Evolutionary conservation across 30 jellyfish, hydroid and myxozoan species (phyloP).

Genomic region (Catostylus mosaicus): DNA sequence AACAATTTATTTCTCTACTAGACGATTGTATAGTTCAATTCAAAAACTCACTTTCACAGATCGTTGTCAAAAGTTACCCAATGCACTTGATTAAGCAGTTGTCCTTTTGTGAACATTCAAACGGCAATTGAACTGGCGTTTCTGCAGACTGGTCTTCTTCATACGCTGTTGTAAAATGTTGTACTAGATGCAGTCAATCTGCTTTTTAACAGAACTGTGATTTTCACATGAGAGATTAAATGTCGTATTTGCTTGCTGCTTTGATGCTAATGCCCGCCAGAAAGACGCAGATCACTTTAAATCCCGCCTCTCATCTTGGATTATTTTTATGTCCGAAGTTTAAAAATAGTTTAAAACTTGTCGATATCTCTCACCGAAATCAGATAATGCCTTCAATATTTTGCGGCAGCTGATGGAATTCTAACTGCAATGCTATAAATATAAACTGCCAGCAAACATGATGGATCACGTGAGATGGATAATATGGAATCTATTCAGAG

Average conservation of each 20-base stretch:
- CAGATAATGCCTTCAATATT: neutral
- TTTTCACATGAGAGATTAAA: conserved; percentile 16
- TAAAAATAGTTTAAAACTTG: neutral
- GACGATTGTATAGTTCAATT: too few species aligned
- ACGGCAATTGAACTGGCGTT: too few species aligned
- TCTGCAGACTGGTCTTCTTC: too few species aligned
- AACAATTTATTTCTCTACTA: too few species aligned
- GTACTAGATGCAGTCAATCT: neutral
- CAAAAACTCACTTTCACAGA: too few species aligned
- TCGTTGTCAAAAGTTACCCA: too few species aligned
- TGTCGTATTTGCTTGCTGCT: conserved; percentile 11
- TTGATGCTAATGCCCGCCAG: neutral
- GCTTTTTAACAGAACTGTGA: neutral
- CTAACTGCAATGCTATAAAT: neutral
- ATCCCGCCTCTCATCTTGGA: conserved; percentile 27
- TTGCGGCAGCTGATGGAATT: neutral
- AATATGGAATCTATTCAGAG: too few species aligned
- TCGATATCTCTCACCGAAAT: too few species aligned
- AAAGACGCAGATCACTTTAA: neutral
- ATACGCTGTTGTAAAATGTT: too few species aligned
- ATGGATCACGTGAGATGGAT: neutral
- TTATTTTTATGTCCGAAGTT: neutral
- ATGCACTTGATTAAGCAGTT: too few species aligned
- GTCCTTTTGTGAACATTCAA: too few species aligned
- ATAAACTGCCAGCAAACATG: neutral